Evolutionary conservation across 2,888 invertebrate species (phyloP).

Genomic region (Pinctada fucata): DNA sequence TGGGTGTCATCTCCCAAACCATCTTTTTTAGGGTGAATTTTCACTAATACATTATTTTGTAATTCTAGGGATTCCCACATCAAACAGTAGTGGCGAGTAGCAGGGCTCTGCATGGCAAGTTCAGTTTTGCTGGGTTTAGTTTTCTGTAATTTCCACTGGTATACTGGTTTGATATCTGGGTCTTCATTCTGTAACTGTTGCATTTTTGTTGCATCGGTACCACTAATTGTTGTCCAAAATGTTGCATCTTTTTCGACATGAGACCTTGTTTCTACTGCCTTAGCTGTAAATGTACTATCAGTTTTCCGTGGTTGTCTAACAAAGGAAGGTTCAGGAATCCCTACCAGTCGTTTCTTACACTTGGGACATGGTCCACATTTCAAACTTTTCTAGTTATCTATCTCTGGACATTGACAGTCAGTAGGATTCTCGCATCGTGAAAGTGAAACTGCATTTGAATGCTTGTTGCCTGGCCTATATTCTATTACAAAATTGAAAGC

Average conservation of each 20-base stretch:
- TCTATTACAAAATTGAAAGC: constrained; percentile 42
- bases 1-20: not conserved
- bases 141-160: not conserved
- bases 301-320: not conserved
- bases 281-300: not conserved
- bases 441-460: constrained; percentile 46
- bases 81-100: constrained; percentile 11
- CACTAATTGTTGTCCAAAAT: not conserved
- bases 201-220: not conserved
- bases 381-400: constrained; percentile 16
- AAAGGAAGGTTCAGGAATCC: not conserved
- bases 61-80: constrained; percentile 12
- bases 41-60: constrained; percentile 16
- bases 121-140: not conserved
- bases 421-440: constrained; percentile 37
- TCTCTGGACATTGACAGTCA: constrained; percentile 37
- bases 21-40: not conserved
- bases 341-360: constrained; percentile 21
- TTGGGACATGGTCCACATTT: constrained; percentile 41
- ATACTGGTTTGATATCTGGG: not conserved
- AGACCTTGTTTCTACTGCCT: not conserved
- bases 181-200: constrained; percentile 7
- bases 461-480: constrained; percentile 27
- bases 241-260: not conserved
- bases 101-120: constrained; percentile 5